Evolutionary conservation across 2,113 vertebrate species (phyloP), one percentile per base, ranked within the genome.

Genomic region (Semicossyphus pulcher): DNA sequence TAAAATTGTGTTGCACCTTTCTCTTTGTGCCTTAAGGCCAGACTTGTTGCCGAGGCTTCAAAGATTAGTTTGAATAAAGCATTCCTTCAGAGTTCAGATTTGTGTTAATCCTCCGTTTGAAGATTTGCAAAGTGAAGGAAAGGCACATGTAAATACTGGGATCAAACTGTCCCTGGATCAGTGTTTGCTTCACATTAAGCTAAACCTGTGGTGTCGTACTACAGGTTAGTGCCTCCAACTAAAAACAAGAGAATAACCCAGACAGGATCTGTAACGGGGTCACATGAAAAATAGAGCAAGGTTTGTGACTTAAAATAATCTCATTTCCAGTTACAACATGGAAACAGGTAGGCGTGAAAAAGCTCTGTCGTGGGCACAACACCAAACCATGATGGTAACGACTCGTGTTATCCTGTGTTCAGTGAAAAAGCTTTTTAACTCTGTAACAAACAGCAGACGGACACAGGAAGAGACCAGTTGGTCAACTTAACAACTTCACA

Each of bases 31-130:
- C 7, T 7, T 42, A 29, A 53, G 36, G 21, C 32, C 58, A 25
- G 10, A 57, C 63, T 61, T 72, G 51, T 51, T 72, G 49, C 49
- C 25, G 11, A 29, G 14, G n/a, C 39, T 69, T 64, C n/a, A 23
- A 44, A 64, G 34, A 72, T 64, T 51, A 29, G 75, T 36, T 63
- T 4, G 34, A 61, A 52, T 60, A 21, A 29, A 28, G 36, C n/a
- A 10, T 32, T 26, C 45, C 26, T 12, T 74, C 69, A 42, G 29
- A 44, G 8, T 45, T 54, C 16, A 49, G 52, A 60, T 54, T 34
- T 59, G 28, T 61, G 62, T 57, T 84, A 63, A 68, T 78, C 56
- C 25, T 66, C 10, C n/a, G 8, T 41, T 18, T 57, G 26, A 65
- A 67, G 41, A 44, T 32, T 31, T 34, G 8, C 20, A n/a, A 59